These are phyloP conservation scores for Aythya fuligula DNA, from an alignment of 2,797 vertebrate species.

Conservation along the genomic window DNA sequence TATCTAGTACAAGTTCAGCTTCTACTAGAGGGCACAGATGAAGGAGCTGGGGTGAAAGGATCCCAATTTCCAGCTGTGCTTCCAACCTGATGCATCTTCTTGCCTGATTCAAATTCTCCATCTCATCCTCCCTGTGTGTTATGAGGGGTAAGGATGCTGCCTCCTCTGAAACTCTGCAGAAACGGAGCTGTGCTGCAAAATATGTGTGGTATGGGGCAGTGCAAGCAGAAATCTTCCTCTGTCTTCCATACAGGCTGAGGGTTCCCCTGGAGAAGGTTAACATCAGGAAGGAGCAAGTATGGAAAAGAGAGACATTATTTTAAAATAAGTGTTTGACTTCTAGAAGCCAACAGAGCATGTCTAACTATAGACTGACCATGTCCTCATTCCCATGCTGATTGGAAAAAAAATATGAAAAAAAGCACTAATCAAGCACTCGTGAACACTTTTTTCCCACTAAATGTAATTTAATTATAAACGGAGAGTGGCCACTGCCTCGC, in stretches of 20 bases:
- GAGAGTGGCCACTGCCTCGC: background rate
- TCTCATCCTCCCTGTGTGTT: fast-evolving
- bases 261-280: background rate
- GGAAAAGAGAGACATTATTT: background rate
- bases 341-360: background rate
- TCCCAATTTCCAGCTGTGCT: background rate
- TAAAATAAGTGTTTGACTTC: background rate
- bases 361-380: background rate
- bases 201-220: background rate
- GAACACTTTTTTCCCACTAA: background rate
- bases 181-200: background rate
- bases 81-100: background rate
- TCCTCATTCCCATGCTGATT: background rate
- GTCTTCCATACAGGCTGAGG: background rate
- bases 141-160: background rate
- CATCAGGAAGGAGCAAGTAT: background rate
- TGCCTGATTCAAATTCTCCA: background rate
- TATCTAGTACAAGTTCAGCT: too few relatives aligned
- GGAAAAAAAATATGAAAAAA: background rate
- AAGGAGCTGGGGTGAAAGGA: background rate
- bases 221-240: background rate
- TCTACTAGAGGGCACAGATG: background rate
- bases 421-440: background rate
- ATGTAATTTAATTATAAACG: conserved; percentile 26
- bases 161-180: background rate